These are phyloP conservation scores for Lota lota DNA, from an alignment of 2,113 vertebrate species.

Conservation along the genomic window DNA sequence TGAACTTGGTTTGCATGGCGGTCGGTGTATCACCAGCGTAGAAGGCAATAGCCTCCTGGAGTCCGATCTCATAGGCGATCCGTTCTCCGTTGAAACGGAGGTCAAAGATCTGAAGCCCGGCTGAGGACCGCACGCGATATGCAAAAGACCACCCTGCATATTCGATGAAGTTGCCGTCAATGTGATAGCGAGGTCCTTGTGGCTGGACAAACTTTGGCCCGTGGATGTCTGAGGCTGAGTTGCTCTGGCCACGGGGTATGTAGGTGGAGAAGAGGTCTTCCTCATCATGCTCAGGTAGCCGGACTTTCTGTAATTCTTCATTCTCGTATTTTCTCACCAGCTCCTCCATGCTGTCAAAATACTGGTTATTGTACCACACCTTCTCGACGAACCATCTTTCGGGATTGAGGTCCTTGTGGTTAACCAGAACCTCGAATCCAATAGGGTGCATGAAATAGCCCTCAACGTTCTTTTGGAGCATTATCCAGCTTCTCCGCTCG, in stretches of 20 bases:
- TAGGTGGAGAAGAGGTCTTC: constrained; percentile 79
- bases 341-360: constrained; percentile 77
- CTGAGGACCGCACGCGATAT: constrained; percentile 80
- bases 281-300: constrained; percentile 54
- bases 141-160: constrained; percentile 87
- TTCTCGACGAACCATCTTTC: constrained; percentile 74
- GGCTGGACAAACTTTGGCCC: constrained; percentile 82
- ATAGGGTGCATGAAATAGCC: constrained; percentile 86
- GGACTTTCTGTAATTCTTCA: constrained; percentile 55
- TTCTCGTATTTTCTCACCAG: constrained; percentile 70
- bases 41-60: constrained; percentile 87
- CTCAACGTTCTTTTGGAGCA: constrained; percentile 82
- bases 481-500: constrained; percentile 82
- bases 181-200: constrained; percentile 73
- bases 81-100: constrained; percentile 80
- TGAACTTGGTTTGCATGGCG: constrained; percentile 89
- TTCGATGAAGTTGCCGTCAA: constrained; percentile 75
- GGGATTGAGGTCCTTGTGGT: constrained; percentile 76
- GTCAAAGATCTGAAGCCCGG: constrained; percentile 86
- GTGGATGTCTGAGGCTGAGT: constrained; percentile 45
- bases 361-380: constrained; percentile 85
- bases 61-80: constrained; percentile 85
- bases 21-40: constrained; percentile 84
- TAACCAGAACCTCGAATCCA: constrained; percentile 85
- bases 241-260: constrained; percentile 73